Evolutionary conservation across 2,888 invertebrate species (phyloP).

Genomic region (Smittia sp.): DNA sequence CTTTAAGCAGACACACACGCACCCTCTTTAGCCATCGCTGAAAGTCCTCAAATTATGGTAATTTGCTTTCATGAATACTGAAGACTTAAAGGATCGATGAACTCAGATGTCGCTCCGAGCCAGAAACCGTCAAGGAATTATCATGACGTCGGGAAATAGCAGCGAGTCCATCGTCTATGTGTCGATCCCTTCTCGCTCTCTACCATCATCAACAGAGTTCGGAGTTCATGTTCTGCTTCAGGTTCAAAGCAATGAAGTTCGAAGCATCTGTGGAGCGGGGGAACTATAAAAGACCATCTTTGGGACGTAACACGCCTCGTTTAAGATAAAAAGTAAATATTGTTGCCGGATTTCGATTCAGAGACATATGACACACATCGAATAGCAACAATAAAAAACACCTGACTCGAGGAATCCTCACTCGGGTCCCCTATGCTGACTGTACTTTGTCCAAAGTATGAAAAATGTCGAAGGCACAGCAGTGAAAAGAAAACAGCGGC

Average conservation of each 20-base stretch:
- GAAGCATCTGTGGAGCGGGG: conserved; percentile 20
- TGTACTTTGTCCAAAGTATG: conserved; percentile 16
- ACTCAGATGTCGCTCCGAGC: not conserved
- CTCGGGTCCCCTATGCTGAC: not conserved
- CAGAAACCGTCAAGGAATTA: not conserved
- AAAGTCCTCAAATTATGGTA: conserved; percentile 26
- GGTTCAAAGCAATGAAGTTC: conserved; percentile 11
- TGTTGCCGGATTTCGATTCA: not conserved
- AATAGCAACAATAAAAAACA: conserved; percentile 36
- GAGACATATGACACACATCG: conserved; percentile 37
- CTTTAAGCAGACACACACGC: not conserved
- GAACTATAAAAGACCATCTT: not conserved
- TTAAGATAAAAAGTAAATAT: conserved; percentile 1
- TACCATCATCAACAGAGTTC: not conserved
- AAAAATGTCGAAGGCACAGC: conserved; percentile 16
- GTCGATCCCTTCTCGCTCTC: not conserved
- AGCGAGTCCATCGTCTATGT: not conserved
- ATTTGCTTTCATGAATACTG: conserved; percentile 1
- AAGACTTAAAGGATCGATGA: not conserved
- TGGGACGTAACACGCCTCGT: not conserved
- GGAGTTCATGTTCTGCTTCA: not conserved
- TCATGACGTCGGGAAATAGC: no score
- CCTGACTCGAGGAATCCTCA: conserved; percentile 33
- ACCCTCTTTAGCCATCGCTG: not conserved
- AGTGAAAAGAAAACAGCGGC: not conserved